A percentile compares a stretch with the other conserved stretches of the same genome.
phyloP scores from a whole-genome alignment of 2,113 vertebrate species.

The Otolemur garnettii region DNA sequence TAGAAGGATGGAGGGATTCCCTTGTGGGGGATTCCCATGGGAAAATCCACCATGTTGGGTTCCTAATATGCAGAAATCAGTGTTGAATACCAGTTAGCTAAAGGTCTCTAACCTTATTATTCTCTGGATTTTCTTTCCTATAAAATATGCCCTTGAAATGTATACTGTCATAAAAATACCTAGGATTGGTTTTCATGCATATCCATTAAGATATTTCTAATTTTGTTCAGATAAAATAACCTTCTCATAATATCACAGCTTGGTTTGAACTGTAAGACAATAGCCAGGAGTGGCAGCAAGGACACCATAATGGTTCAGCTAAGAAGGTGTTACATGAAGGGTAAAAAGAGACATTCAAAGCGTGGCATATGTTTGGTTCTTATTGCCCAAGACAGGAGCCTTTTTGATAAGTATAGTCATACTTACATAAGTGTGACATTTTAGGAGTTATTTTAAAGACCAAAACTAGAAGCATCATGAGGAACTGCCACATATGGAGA shows the following conservation, averaged over 20 bases:
- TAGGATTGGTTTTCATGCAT: constrained; percentile 48
- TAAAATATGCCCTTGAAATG: constrained; percentile 38
- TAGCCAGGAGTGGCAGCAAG: background rate
- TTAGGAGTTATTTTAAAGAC: background rate
- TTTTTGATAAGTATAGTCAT: background rate
- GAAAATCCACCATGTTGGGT: background rate
- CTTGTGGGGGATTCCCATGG: background rate
- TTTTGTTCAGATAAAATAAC: constrained; percentile 38
- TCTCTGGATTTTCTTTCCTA: background rate
- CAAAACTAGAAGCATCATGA: background rate
- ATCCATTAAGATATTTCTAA: constrained; percentile 32
- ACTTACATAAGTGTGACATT: background rate
- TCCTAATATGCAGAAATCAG: background rate
- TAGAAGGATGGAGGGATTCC: no score
- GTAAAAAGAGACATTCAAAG: background rate
- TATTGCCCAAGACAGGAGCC: background rate
- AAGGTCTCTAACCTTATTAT: background rate
- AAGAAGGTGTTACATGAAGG: background rate
- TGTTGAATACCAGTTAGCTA: background rate
- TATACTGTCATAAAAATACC: constrained; percentile 50
- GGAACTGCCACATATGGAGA: background rate
- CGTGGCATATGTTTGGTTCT: background rate
- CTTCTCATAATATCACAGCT: background rate
- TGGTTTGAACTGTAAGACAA: constrained; percentile 29
- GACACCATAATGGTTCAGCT: rapidly evolving